Percentiles rank a stretch among this genome's conserved stretches.
Evolutionary conservation across 2,113 vertebrate species (phyloP).

Genomic region (Oreochromis tanganicae): DNA sequence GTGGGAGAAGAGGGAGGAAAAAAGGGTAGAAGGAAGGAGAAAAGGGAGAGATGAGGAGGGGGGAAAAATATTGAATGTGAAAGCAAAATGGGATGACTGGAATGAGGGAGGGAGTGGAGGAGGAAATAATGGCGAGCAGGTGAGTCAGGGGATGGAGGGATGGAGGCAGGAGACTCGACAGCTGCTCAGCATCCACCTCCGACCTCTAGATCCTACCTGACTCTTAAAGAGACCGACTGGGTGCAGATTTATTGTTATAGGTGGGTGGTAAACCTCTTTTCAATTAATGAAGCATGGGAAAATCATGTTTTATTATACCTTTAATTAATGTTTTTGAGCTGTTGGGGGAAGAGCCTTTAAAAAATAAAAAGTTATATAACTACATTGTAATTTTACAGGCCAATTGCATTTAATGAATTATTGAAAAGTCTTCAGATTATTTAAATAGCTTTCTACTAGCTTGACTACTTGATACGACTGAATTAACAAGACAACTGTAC

Average conservation of each 20-base stretch:
- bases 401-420: neutral
- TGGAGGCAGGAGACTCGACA: neutral
- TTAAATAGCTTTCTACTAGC: neutral
- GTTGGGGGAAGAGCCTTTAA: neutral
- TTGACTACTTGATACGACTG: neutral
- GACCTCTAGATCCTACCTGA: constrained; percentile 36
- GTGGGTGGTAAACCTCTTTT: neutral
- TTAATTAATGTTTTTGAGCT: neutral
- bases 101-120: neutral
- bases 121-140: neutral
- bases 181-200: constrained; percentile 42
- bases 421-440: neutral
- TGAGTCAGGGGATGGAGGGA: neutral
- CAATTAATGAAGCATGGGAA: neutral
- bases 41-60: neutral
- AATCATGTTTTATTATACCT: neutral
- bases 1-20: neutral
- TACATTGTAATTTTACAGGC: neutral
- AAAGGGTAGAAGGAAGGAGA: neutral
- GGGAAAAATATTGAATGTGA: neutral
- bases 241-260: neutral
- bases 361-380: neutral
- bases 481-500: rapidly evolving
- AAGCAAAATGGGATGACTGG: neutral
- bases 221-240: constrained; percentile 19